Conservation (phyloP, 2,888 invertebrate genomes). For the Augiades crinisus region DNA sequence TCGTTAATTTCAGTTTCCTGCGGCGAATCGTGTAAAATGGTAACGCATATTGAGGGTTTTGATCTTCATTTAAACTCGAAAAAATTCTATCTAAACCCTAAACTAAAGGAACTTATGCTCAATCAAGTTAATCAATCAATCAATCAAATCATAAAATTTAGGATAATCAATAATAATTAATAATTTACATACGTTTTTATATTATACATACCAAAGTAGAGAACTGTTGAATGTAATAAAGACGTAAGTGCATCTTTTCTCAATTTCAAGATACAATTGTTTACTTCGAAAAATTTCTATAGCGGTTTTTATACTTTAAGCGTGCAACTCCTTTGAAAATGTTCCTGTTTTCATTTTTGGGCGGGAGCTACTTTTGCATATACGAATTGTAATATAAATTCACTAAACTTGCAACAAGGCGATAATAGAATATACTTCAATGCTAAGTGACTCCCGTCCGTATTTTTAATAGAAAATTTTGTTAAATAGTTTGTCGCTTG, state of each 20-base stretch:
- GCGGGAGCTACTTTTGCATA: background rate
- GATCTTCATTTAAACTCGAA: too few species aligned
- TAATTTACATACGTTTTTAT: background rate
- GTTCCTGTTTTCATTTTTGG: constrained; percentile 3
- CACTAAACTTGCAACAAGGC: too few species aligned
- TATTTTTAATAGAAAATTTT: constrained; percentile 1
- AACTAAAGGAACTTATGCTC: too few species aligned
- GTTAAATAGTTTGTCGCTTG: constrained; percentile 10
- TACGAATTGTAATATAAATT: background rate
- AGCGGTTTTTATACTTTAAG: background rate
- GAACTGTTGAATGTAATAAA: background rate
- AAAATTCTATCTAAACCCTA: too few species aligned
- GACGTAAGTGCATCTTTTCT: background rate
- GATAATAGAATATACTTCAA: too few species aligned
- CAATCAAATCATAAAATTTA: too few species aligned
- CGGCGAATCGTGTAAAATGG: background rate
- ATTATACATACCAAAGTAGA: constrained; percentile 10
- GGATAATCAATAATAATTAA: background rate
- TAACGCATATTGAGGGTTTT: too few species aligned
- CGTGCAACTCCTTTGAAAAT: background rate
- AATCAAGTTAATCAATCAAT: too few species aligned
- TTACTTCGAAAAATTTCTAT: background rate
- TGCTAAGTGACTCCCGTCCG: background rate
- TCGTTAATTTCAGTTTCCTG: constrained; percentile 9
- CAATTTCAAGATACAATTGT: constrained; percentile 3